Percentiles rank a stretch among this genome's conserved stretches.
These are phyloP conservation scores for Eremobia ochroleuca DNA, from an alignment of 2,888 invertebrate genomes.

Conservation along the genomic window DNA sequence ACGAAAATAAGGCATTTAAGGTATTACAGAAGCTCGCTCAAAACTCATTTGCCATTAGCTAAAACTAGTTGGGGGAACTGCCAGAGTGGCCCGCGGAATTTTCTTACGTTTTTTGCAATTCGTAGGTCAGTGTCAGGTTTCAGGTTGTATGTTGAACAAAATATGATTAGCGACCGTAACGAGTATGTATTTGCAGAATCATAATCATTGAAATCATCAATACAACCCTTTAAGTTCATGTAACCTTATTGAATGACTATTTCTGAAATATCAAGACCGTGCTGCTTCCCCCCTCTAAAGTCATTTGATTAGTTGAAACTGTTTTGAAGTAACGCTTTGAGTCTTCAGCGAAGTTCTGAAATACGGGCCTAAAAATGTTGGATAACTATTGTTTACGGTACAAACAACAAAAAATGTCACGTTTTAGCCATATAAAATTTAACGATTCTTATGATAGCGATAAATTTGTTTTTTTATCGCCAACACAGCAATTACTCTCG, in stretches of 20 bases:
- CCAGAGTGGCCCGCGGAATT: too few relatives aligned
- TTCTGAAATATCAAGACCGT: too few relatives aligned
- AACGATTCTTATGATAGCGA: conserved; percentile 67
- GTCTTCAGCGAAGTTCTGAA: neutral
- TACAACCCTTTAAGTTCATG: too few relatives aligned
- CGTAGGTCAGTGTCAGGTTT: too few relatives aligned
- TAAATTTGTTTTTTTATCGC: conserved; percentile 55
- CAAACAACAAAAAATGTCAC: conserved; percentile 41
- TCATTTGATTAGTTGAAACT: neutral
- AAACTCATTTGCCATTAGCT: neutral
- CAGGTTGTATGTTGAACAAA: too few relatives aligned
- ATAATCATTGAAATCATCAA: too few relatives aligned
- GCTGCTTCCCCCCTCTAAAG: neutral
- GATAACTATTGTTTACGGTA: neutral
- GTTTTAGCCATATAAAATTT: conserved; percentile 61
- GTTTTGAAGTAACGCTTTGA: neutral
- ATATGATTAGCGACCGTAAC: too few relatives aligned
- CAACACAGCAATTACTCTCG: conserved; percentile 20
- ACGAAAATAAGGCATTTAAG: too few relatives aligned
- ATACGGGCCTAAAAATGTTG: neutral
- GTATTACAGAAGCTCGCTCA: neutral
- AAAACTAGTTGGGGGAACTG: neutral
- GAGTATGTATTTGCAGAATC: too few relatives aligned
- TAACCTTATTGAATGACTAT: too few relatives aligned
- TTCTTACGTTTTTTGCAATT: too few relatives aligned